Evolutionary conservation across 2,113 vertebrate genomes (phyloP), one percentile per base, ranked within the genome.

Genomic region (Chaetorhynchus papuensis): DNA sequence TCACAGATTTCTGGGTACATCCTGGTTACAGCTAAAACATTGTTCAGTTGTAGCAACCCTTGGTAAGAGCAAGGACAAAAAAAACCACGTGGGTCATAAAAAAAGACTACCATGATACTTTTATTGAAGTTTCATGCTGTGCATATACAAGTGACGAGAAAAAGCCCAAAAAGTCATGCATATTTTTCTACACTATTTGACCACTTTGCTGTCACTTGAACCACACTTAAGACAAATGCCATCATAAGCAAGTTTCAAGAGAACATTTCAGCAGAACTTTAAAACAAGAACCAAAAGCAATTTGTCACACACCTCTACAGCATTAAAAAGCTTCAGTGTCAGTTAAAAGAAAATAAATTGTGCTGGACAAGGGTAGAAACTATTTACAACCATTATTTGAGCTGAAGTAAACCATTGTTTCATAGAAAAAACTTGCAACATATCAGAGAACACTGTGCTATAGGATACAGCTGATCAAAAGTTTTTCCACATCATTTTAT

Each of bases 51-150:
- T 42, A 87, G 20, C n/a, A 61, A 50, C 28, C 27, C 27, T 11
- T 33, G 15, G 35, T 70, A 60, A 75, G 8, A 65, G 31, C 13
- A 50, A 71, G 23, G 15, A 53, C 10, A 52, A 52, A 86, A 52
- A 86, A 66, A 87, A 10, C 52, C 54, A 42, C 35, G 0, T 39
- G 50, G 71, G n/a, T 83, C 66, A 50, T 87, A 28, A 69, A 78
- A 87, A 79, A 60, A 80, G 15, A 57, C 96, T 95, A 97, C 83
- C 68, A 82, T 91, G 83, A 87, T 96, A 94, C n/a, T 57, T 98
- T 98, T 98, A 98, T 98, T 98, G 88, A 96, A 87, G 49, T 88
- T 93, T 69, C 97, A 98, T 98, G 97, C 97, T 97, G 84, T 93
- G 80, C 89, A 82, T 94, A 97, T 97, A 97, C 96, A 95, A 85